Percentiles rank a stretch among this genome's conserved stretches.
phyloP scores from a whole-genome alignment of 2,888 invertebrate genomes.

The Physocephala rufipes region DNA sequence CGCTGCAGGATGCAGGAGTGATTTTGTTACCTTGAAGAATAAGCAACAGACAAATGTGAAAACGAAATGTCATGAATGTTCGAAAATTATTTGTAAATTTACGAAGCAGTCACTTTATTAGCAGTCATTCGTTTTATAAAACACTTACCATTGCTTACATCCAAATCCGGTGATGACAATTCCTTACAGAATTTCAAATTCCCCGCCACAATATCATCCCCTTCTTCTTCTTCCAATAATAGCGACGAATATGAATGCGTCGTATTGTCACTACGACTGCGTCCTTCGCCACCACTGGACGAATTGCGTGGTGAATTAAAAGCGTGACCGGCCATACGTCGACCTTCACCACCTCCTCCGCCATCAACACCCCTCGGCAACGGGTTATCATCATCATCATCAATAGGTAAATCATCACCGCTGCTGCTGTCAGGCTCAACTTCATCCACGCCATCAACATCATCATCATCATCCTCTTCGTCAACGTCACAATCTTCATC shows the following conservation, averaged over 20 bases:
- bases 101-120: too few species aligned
- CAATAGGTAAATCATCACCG: constrained; percentile 61
- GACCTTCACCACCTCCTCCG: constrained; percentile 43
- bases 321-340: constrained; percentile 43
- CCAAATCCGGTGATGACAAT: constrained; percentile 56
- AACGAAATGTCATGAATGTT: background rate
- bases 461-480: constrained; percentile 50
- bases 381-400: constrained; percentile 58
- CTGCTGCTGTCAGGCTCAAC: constrained; percentile 60
- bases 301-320: constrained; percentile 60
- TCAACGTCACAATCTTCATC: constrained; percentile 50
- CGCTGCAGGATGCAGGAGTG: constrained; percentile 64
- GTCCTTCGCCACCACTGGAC: constrained; percentile 59
- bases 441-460: constrained; percentile 30
- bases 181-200: constrained; percentile 57
- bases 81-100: too few species aligned
- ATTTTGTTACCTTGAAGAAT: constrained; percentile 59
- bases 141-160: constrained; percentile 64
- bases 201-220: constrained; percentile 62
- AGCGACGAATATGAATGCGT: constrained; percentile 66
- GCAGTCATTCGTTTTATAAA: too few species aligned
- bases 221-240: constrained; percentile 65
- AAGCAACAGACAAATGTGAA: background rate
- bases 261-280: constrained; percentile 64
- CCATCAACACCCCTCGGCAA: constrained; percentile 45